Percentiles rank a stretch among this genome's conserved stretches.
These are phyloP conservation scores for Dissostichus mawsoni DNA, from an alignment of 2,113 vertebrate species.

Conservation along the genomic window DNA sequence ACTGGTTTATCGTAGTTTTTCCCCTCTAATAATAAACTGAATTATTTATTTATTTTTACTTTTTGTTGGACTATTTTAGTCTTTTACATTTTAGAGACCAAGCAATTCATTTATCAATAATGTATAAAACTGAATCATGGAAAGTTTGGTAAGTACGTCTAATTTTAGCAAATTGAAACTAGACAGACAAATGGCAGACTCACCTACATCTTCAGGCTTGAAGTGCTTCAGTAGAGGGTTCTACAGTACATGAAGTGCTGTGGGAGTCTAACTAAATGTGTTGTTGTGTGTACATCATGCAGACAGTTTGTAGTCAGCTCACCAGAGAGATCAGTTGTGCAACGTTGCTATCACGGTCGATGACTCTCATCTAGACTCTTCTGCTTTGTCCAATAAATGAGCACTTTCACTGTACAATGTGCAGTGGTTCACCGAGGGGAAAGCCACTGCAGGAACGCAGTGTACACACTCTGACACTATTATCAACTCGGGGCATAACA, in stretches of 20 bases:
- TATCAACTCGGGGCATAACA: neutral
- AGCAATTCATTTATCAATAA: too few species aligned
- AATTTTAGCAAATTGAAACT: neutral
- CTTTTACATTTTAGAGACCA: too few species aligned
- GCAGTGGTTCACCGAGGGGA: constrained; percentile 2
- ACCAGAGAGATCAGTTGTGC: constrained; percentile 22
- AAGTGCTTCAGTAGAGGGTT: constrained; percentile 1
- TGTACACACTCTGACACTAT: neutral
- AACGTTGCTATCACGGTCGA: constrained; percentile 6
- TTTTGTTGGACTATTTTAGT: too few species aligned
- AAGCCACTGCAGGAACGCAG: neutral
- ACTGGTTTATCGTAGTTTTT: too few species aligned
- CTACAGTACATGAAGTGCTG: neutral
- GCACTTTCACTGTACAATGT: constrained; percentile 14
- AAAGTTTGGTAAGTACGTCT: too few species aligned
- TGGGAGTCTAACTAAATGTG: constrained; percentile 35
- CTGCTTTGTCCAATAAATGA: constrained; percentile 59
- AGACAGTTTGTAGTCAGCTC: constrained; percentile 31
- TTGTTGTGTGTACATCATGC: constrained; percentile 14
- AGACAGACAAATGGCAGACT: too few species aligned
- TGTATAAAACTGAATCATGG: too few species aligned
- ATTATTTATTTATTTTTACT: too few species aligned
- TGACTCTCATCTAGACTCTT: constrained; percentile 55
- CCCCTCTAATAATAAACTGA: too few species aligned
- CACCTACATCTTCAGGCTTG: neutral